Evolutionary conservation across 2,888 invertebrate genomes (phyloP).

Genomic region (Phanerotoma sp.): DNA sequence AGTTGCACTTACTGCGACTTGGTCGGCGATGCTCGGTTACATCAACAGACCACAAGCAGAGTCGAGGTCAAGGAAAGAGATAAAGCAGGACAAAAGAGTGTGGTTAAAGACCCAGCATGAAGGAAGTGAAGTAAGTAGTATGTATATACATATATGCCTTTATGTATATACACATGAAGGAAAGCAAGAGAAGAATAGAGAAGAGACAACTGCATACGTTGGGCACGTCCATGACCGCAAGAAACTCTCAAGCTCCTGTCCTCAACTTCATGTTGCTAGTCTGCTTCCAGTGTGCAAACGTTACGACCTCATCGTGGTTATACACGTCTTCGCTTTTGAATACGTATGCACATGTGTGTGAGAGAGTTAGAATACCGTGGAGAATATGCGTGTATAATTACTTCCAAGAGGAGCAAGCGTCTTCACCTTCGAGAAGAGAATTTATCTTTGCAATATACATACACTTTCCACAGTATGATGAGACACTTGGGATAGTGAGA

Average conservation of each 20-base stretch:
- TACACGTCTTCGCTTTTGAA: conserved; percentile 3
- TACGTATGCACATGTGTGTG: neutral
- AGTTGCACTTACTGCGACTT: neutral
- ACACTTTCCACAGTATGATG: neutral
- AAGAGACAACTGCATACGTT: conserved; percentile 14
- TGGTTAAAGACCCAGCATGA: neutral
- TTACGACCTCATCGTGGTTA: conserved; percentile 1
- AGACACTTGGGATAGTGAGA: neutral
- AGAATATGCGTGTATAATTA: conserved; percentile 20
- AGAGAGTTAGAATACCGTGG: neutral
- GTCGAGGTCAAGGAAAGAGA: conserved; percentile 5
- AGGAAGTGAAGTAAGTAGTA: neutral
- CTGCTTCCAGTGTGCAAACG: neutral
- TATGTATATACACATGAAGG: too few species aligned
- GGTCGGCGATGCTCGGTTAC: neutral
- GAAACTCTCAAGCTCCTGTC: conserved; percentile 3
- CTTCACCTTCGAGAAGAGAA: neutral
- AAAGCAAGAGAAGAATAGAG: neutral
- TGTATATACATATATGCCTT: too few species aligned
- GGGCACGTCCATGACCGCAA: conserved; percentile 15
- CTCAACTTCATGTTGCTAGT: neutral
- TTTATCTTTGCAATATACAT: neutral
- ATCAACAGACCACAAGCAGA: conserved; percentile 13
- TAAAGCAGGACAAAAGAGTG: conserved; percentile 9
- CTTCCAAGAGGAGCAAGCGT: neutral